phyloP scores from a whole-genome alignment of 2,113 vertebrate species.

The Actinemys pallida region DNA sequence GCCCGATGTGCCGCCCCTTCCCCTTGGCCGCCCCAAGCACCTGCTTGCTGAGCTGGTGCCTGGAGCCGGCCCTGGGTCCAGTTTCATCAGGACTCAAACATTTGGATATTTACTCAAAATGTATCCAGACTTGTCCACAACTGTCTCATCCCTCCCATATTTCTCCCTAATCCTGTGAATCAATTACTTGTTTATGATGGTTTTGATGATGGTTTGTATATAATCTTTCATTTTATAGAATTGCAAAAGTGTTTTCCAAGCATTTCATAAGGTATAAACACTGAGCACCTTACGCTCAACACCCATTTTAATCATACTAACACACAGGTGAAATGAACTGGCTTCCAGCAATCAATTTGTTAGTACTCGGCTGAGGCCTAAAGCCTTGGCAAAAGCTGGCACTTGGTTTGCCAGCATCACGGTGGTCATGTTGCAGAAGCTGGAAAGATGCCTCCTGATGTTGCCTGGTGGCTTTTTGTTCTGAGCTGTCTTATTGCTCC shows the following conservation, averaged over 20 bases:
- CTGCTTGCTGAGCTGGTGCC: too few relatives aligned
- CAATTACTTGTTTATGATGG: neutral
- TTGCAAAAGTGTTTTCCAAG: neutral
- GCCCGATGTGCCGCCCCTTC: too few relatives aligned
- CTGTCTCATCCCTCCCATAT: accelerated
- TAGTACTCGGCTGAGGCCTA: neutral
- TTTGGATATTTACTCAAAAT: neutral
- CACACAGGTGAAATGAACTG: neutral
- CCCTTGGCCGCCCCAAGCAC: too few relatives aligned
- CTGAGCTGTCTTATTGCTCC: neutral
- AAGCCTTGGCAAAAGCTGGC: neutral
- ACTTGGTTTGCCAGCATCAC: neutral
- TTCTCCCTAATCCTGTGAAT: neutral
- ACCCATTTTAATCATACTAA: neutral
- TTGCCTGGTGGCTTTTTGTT: neutral
- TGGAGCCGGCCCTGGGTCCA: neutral
- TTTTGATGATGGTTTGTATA: accelerated
- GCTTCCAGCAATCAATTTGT: neutral
- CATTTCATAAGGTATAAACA: neutral
- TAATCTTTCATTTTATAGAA: neutral
- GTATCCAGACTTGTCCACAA: accelerated
- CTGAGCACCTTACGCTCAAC: neutral
- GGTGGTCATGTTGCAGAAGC: neutral
- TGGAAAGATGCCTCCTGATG: neutral
- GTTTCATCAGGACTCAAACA: neutral